Evolutionary conservation across 2,113 vertebrate species (phyloP), one percentile per base, ranked within the genome.

Genomic region (Cyprinodon brontotheroides): DNA sequence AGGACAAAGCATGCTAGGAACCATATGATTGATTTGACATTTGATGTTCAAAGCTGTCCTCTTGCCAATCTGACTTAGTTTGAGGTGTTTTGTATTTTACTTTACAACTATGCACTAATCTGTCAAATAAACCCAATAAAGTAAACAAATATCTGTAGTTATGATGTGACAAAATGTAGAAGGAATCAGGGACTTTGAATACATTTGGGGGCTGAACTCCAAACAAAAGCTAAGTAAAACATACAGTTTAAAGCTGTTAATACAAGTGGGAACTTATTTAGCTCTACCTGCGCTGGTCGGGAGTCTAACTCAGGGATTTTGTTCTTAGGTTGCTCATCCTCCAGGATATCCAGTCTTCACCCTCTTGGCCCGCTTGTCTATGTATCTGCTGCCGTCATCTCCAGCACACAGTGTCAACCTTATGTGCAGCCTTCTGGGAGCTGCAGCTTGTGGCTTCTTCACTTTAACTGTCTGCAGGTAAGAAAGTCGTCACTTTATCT

Each of bases 301-400:
- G 15, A 60, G 20, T 74, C 6, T 65, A 4, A 37, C 47, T 77
- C 43, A 72, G 40, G 65, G 4, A 8, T 43, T 82, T 60, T 70
- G 22, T 79, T 60, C 47, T 74, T 77, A 99, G 97, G 97, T 99
- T 62, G 97, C 97, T 76, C 97, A 99, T 83, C 97, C 98, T 89
- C 98, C 97, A 0, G 97, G 98, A 73, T 99, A 99, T 77, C 98
- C 98, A 20, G 83, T 99, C 81, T 99, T 99, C 92, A 99, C 96
- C 1, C 84, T 99, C 59, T 86, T 96, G 82, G 94, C 96, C 75
- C 94, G 86, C 67, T 84, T 95, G 93, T 91, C 83, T 0, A 93
- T 93, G 61, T 80, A 14, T 12, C 87, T 96, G 3, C 70, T 97
- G 61, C 95, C 97, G 3, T 78, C 91, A 48, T 96, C 97, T 8